These are phyloP conservation scores for Microcebus murinus DNA, from an alignment of 2,113 vertebrate species.

Conservation along the genomic window DNA sequence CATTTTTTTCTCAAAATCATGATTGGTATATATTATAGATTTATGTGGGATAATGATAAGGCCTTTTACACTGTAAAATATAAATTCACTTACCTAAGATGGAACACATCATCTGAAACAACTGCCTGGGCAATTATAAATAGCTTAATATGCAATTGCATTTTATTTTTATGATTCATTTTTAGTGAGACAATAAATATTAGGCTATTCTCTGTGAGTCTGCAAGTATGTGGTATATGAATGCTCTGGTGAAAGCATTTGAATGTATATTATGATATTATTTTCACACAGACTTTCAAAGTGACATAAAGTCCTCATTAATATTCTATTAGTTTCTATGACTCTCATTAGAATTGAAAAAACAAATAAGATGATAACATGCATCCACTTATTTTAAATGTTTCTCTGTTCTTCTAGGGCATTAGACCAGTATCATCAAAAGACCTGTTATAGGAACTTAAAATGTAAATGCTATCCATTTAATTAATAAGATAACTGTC, in stretches of 20 bases:
- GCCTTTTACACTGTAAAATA: not conserved
- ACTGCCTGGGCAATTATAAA: not conserved
- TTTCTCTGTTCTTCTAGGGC: slow-evolving; percentile 10
- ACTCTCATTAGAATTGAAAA: not conserved
- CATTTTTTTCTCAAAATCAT: not conserved
- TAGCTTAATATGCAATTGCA: not conserved
- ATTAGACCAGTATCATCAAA: slow-evolving; percentile 48
- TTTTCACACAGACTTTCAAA: not conserved
- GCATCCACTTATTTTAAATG: not conserved
- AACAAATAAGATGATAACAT: slow-evolving; percentile 49
- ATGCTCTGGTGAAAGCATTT: not conserved
- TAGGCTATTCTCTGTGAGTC: not conserved
- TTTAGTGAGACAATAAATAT: not conserved
- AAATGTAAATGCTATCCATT: slow-evolving; percentile 69
- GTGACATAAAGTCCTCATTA: slow-evolving; percentile 3
- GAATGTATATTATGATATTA: not conserved
- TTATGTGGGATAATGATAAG: not conserved
- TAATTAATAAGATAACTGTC: slow-evolving; percentile 57
- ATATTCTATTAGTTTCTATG: slow-evolving; percentile 24
- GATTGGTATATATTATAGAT: not conserved
- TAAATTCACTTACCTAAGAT: not conserved
- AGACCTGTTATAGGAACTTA: slow-evolving; percentile 21
- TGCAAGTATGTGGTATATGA: not conserved
- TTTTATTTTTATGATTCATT: not conserved
- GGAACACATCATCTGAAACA: not conserved